A percentile compares a stretch with the other conserved stretches of the same genome.
Conservation (phyloP, 2,113 vertebrate genomes). For the Alces alces region DNA sequence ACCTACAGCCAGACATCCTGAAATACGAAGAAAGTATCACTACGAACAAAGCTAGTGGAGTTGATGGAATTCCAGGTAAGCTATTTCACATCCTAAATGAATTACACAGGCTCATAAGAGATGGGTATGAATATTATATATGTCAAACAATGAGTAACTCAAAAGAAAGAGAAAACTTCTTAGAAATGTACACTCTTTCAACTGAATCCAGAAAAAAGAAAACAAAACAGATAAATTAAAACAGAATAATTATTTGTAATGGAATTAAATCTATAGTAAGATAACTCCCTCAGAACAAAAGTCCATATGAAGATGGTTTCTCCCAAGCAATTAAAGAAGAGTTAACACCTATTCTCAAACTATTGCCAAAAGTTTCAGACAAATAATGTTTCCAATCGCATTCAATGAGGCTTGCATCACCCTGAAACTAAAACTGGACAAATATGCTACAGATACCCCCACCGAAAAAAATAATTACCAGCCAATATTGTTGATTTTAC, state of each 20-base stretch:
- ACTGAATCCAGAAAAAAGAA: background rate
- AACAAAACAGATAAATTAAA: background rate
- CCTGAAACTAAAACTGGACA: background rate
- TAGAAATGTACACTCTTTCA: background rate
- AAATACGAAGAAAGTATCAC: background rate
- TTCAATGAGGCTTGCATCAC: background rate
- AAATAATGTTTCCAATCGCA: background rate
- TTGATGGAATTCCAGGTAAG: fast-evolving
- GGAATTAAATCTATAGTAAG: background rate
- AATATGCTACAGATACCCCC: background rate
- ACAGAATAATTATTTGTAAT: background rate
- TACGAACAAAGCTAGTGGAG: background rate
- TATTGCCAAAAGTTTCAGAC: background rate
- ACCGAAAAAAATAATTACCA: background rate
- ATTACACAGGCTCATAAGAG: background rate
- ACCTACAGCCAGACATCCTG: background rate
- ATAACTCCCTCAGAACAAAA: background rate
- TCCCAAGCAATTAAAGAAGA: background rate
- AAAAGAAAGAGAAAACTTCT: background rate
- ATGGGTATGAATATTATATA: background rate
- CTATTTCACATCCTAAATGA: background rate
- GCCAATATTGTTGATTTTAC: background rate
- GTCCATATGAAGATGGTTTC: background rate
- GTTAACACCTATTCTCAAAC: background rate
- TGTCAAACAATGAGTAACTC: background rate